Evolutionary conservation across 2,113 vertebrate species (phyloP).

Genomic region (Syrmaticus mikado): DNA sequence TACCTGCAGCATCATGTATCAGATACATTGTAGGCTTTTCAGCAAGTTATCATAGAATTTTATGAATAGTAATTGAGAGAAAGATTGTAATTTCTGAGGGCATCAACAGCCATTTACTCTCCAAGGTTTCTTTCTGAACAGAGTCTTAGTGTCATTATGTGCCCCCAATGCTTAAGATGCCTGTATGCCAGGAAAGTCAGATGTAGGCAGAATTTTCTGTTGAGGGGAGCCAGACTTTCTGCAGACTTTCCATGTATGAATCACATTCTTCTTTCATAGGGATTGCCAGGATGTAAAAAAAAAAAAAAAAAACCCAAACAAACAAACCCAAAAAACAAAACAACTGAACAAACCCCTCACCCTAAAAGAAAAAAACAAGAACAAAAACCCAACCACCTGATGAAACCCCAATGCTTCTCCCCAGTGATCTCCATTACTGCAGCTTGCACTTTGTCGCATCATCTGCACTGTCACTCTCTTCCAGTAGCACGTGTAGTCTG

Average conservation of each 20-base stretch:
- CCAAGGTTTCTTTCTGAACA: not conserved
- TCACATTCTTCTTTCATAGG: not conserved
- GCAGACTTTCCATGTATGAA: not conserved
- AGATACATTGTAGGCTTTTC: not conserved
- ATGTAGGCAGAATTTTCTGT: not conserved
- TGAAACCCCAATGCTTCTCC: not conserved
- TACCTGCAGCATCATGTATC: not conserved
- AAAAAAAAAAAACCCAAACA: not conserved
- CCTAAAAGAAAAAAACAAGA: not conserved
- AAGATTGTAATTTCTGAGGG: not conserved
- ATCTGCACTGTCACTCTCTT: not conserved
- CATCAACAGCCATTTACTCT: not conserved
- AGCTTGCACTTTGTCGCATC: not conserved
- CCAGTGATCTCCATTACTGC: not conserved
- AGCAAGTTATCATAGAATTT: not conserved
- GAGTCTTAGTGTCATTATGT: not conserved
- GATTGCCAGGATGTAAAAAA: not conserved
- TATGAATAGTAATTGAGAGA: not conserved
- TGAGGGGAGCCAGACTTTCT: not conserved
- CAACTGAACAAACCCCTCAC: not conserved
- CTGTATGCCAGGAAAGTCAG: not conserved
- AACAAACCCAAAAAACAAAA: not conserved
- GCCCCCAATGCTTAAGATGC: not conserved
- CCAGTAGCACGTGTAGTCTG: fast-evolving
- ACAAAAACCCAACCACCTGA: not conserved